Evolutionary conservation across 2,113 vertebrate species (phyloP).

Genomic region (Apteryx owenii): DNA sequence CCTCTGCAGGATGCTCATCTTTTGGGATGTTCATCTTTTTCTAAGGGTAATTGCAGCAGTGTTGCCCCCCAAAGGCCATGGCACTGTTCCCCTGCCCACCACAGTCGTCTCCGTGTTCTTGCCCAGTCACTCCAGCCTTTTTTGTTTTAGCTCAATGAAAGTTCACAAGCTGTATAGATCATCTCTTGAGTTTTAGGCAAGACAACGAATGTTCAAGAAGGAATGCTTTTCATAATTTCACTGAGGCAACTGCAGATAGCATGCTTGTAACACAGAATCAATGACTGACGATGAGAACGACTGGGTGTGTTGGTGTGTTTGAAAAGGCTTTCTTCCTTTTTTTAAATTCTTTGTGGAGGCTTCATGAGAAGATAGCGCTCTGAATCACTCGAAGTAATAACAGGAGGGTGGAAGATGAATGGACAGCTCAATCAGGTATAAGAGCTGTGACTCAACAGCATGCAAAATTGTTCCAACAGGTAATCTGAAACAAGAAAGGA

Average conservation of each 20-base stretch:
- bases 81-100: not conserved
- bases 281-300: accelerated
- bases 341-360: not conserved
- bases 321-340: not conserved
- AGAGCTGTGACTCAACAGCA: not conserved
- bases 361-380: not conserved
- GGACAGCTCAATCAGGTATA: not conserved
- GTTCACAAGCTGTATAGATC: not conserved
- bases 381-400: not conserved
- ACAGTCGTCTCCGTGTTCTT: not conserved
- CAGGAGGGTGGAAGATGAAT: not conserved
- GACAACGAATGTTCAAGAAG: not conserved
- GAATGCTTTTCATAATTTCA: not conserved
- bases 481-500: not conserved
- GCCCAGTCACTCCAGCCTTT: accelerated
- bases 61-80: too few species aligned
- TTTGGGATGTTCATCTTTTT: not conserved
- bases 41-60: not conserved
- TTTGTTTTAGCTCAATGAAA: not conserved
- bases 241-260: not conserved
- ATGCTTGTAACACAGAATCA: not conserved
- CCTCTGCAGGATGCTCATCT: not conserved
- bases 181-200: not conserved
- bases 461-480: not conserved
- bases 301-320: not conserved